A percentile compares a stretch with the other conserved stretches of the same genome.
phyloP scores from a whole-genome alignment of 2,113 vertebrate genomes.

The Nannobrachium achirus region DNA sequence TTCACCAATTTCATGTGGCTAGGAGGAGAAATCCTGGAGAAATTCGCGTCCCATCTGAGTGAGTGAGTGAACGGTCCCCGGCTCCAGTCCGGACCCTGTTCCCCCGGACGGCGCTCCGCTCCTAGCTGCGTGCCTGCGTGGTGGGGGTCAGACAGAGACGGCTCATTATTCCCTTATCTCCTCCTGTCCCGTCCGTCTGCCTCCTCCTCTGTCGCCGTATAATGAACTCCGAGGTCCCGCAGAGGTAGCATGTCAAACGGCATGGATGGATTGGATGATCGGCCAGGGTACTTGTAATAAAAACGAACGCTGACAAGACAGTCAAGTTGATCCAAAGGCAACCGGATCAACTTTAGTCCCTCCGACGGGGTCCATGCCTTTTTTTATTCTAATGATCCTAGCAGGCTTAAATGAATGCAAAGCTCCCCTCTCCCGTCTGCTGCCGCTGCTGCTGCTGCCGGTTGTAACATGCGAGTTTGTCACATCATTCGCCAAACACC shows the following conservation, averaged over 20 bases:
- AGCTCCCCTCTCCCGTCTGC: not conserved
- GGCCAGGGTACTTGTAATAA: too few relatives aligned
- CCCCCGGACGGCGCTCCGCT: too few relatives aligned
- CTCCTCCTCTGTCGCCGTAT: conserved; percentile 30
- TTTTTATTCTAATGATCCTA: conserved; percentile 1
- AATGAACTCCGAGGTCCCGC: conserved; percentile 36
- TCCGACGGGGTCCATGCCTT: conserved; percentile 50
- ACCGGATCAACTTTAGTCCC: conserved; percentile 82
- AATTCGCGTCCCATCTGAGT: conserved; percentile 1
- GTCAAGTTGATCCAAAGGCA: conserved; percentile 69
- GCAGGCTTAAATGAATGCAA: not conserved
- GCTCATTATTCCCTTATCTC: conserved; percentile 65
- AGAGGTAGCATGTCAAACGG: conserved; percentile 45
- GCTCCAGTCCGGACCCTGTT: conserved; percentile 58
- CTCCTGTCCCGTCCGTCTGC: conserved; percentile 39
- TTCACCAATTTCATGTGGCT: conserved; percentile 38
- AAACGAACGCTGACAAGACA: too few relatives aligned
- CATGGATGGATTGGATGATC: not conserved
- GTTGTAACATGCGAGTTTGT: too few relatives aligned
- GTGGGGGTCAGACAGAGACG: conserved; percentile 43
- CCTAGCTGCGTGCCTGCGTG: conserved; percentile 4
- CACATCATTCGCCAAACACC: conserved; percentile 36
- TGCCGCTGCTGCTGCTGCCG: too few relatives aligned
- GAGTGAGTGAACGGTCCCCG: conserved; percentile 3
- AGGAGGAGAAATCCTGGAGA: conserved; percentile 8